These are phyloP conservation scores for Notodonta dromedarius DNA, from an alignment of 2,888 invertebrate species.

Conservation along the genomic window DNA sequence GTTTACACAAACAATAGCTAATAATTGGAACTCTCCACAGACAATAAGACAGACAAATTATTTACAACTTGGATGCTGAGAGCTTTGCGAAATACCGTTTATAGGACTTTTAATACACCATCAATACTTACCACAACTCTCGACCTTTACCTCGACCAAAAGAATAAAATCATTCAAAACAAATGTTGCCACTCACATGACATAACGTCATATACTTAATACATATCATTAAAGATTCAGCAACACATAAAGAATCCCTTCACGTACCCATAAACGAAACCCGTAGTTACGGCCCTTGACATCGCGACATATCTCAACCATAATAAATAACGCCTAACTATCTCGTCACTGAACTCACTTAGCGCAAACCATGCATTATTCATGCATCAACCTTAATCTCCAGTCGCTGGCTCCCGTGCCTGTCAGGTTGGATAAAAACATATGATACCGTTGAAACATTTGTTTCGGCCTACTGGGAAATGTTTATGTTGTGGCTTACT, in stretches of 20 bases:
- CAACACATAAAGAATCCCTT: neutral
- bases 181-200: no score
- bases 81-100: no score
- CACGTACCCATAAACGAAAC: neutral
- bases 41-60: no score
- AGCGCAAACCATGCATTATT: conserved; percentile 62
- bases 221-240: no score
- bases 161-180: no score
- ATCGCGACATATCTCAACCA: conserved; percentile 7
- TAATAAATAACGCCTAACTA: conserved; percentile 29
- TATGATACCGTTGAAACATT: conserved; percentile 14
- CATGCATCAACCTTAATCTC: conserved; percentile 49
- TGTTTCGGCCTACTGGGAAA: conserved; percentile 3
- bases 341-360: conserved; percentile 37
- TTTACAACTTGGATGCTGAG: no score
- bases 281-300: neutral
- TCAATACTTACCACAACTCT: no score
- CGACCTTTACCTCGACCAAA: no score
- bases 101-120: no score
- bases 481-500: neutral
- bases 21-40: no score
- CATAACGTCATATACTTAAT: no score
- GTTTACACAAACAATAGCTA: no score
- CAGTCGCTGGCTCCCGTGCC: conserved; percentile 19
- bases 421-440: conserved; percentile 41